Evolutionary conservation across 2,888 invertebrate species (phyloP).

Genomic region (Mallateleia sp.): DNA sequence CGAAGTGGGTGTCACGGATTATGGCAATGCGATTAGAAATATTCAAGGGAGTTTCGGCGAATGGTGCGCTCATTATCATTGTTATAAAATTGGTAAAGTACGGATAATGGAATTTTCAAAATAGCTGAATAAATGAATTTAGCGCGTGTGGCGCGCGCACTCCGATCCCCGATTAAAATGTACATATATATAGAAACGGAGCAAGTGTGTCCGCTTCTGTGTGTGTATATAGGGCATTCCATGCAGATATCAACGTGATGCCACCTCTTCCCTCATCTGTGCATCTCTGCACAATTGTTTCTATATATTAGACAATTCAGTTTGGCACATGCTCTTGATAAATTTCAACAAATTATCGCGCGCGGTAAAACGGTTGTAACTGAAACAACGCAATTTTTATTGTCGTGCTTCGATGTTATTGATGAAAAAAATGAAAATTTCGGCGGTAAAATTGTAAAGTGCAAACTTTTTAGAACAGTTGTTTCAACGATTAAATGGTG

Average conservation of each 20-base stretch:
- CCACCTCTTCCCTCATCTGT: conserved; percentile 68
- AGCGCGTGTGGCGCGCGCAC: conserved; percentile 70
- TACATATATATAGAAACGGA: conserved; percentile 55
- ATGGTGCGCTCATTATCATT: conserved; percentile 25
- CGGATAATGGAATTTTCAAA: conserved; percentile 71
- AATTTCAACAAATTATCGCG: conserved; percentile 52
- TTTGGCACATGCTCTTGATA: conserved; percentile 44
- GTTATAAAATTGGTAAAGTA: conserved; percentile 52
- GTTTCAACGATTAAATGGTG: no score
- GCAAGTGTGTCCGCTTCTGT: conserved; percentile 43
- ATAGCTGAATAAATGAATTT: conserved; percentile 72
- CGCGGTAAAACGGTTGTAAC: not conserved
- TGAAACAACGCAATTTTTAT: conserved; percentile 4
- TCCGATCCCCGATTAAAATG: conserved; percentile 64
- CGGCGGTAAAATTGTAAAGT: not conserved
- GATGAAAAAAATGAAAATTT: not conserved
- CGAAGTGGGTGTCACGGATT: conserved; percentile 4
- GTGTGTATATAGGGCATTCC: conserved; percentile 74
- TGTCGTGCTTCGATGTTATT: not conserved
- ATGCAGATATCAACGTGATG: conserved; percentile 70
- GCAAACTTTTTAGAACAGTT: no score
- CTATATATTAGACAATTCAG: conserved; percentile 56
- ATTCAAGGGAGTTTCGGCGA: conserved; percentile 25
- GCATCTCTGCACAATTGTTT: conserved; percentile 67
- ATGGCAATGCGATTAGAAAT: conserved; percentile 48